Base-by-base conservation (phyloP, 1,140 invertebrate genomes). In the Achatina immaculata region DNA sequence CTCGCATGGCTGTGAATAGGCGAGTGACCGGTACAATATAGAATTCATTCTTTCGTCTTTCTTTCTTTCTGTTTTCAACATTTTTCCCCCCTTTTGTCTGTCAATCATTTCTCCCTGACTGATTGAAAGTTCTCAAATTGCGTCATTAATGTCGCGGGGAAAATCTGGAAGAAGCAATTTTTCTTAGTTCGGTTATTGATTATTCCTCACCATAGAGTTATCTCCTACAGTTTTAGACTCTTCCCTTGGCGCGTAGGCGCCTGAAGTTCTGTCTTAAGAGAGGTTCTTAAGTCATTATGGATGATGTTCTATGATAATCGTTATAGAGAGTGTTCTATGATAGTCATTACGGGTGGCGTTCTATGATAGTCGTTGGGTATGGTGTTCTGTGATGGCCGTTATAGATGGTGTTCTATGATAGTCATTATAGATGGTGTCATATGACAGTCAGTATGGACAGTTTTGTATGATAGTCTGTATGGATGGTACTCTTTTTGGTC, bases 121-220 rank as follows among this genome's bases (percentile, higher is more conserved):
- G 48, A 55, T 55, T 55, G 7, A 55, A 55, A 14, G 48, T 21
- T 55, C 48, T 55, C 48, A 55, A 55, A 55, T 55, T 55, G 48
- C 48, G 48, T 55, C 48, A 55, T 55, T 55, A 55, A 55, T 55
- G 48, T 55, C 48, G 4, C 24, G 48, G 16, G 24, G 48, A 55
- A 55, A 55, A 55, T 55, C 48, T 7, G 16, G 48, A 55, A 55
- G 48, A 55, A 55, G 24, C 48, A 1, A 34, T 2, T 43, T 34
- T 74, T 45, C 34, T 48, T 31, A 74, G 24, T n/a, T 74, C 72
- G 21, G 31, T 38, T 34, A 74, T 48, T 19, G 72, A 45, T 34
- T 74, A 48, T 55, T 28, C 38, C 6, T 38, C 3, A 24, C 45
- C 36, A 24, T 40, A 38, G 36, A 24, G 16, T 48, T 78, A 55